Conservation (phyloP, 35 echinoderm and acorn worm species). For the Amphiura filiformis region DNA sequence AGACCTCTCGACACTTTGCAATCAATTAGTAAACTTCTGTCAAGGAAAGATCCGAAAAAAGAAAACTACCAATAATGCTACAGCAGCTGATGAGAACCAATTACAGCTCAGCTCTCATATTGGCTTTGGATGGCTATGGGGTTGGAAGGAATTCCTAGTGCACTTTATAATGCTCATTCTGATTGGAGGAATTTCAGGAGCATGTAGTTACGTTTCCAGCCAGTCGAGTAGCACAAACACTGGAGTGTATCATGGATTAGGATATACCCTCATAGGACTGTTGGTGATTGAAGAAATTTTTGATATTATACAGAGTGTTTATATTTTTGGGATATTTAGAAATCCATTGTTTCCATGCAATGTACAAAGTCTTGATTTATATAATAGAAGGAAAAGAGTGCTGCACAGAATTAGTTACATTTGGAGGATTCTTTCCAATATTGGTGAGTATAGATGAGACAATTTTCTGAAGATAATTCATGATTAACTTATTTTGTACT, state of each 20-base stretch:
- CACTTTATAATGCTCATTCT: conserved; percentile 57
- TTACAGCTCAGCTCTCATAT: conserved; percentile 21
- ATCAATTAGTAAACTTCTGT: conserved; percentile 46
- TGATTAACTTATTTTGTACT: too few relatives aligned
- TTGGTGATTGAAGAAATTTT: conserved; percentile 51
- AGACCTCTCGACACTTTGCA: conserved; percentile 49
- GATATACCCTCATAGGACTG: conserved; percentile 40
- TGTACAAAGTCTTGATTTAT: conserved; percentile 50
- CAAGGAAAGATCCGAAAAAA: conserved; percentile 6
- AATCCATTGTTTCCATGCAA: conserved; percentile 77
- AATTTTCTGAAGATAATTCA: too few relatives aligned
- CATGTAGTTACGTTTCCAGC: conserved; percentile 14
- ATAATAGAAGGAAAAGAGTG: conserved; percentile 60
- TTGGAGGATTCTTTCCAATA: conserved; percentile 60
- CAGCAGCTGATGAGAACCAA: conserved; percentile 13
- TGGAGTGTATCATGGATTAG: conserved; percentile 46
- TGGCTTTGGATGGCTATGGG: conserved; percentile 65
- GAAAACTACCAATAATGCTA: not conserved
- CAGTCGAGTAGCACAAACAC: not conserved
- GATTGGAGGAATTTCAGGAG: conserved; percentile 49
- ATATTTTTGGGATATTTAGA: conserved; percentile 73
- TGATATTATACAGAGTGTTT: conserved; percentile 50
- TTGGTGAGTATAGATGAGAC: conserved; percentile 62
- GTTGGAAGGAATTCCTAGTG: conserved; percentile 55
- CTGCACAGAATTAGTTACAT: conserved; percentile 44